These are phyloP conservation scores for Tympanoctomys barrerae DNA, from an alignment of 2,797 vertebrate species.

Conservation along the genomic window DNA sequence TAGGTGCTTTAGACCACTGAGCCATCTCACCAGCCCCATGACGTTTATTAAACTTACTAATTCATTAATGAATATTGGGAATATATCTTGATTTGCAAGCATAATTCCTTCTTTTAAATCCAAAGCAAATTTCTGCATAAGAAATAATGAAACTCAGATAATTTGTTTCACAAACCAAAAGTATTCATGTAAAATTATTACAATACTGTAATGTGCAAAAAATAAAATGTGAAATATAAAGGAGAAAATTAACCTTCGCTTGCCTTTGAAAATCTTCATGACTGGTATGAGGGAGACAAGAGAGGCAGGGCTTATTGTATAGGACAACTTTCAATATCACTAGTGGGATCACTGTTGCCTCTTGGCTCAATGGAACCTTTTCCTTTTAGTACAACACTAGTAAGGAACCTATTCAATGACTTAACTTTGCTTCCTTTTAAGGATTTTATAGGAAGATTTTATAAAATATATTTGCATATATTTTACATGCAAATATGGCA, in stretches of 20 bases:
- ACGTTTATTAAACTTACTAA: constrained; percentile 33
- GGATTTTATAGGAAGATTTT: not conserved
- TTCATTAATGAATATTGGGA: not conserved
- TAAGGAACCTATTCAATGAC: not conserved
- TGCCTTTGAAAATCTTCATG: not conserved
- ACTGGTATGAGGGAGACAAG: not conserved
- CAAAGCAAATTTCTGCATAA: not conserved
- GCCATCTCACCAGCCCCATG: too few species aligned
- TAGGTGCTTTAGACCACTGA: too few species aligned
- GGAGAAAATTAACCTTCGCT: not conserved
- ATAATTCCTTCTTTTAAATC: not conserved
- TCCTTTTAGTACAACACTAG: not conserved
- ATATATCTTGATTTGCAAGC: not conserved
- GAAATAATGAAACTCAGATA: not conserved
- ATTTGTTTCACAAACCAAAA: not conserved
- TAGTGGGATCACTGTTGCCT: not conserved
- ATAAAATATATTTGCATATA: too few species aligned
- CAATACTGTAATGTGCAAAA: not conserved
- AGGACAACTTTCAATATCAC: not conserved
- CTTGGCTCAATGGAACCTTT: not conserved
- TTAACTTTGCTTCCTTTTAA: not conserved
- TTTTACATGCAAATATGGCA: not conserved
- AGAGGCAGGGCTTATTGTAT: not conserved
- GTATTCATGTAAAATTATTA: not conserved
- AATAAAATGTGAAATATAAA: not conserved